Evolutionary conservation across 2,888 invertebrate species (phyloP).

Genomic region (Eurois occulta): DNA sequence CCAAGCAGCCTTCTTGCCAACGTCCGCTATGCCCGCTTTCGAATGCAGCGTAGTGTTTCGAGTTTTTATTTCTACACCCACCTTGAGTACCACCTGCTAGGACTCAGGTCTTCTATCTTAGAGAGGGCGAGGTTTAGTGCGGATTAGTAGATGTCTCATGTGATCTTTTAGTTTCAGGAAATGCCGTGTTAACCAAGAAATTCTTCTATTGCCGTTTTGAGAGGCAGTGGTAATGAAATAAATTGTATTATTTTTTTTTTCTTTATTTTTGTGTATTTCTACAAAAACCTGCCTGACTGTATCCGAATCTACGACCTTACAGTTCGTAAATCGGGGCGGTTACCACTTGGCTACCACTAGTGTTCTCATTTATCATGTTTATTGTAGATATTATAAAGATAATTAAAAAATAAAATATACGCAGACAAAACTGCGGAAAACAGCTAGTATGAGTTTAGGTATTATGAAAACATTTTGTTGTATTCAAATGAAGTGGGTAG

Average conservation of each 20-base stretch:
- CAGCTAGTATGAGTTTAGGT: neutral
- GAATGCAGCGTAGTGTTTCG: too few species aligned
- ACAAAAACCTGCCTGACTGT: neutral
- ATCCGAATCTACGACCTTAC: too few species aligned
- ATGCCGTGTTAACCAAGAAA: neutral
- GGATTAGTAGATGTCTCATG: neutral
- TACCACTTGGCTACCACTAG: neutral
- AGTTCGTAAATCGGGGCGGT: neutral
- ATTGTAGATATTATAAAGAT: neutral
- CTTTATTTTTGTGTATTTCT: neutral
- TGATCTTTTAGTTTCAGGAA: neutral
- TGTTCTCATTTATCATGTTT: neutral
- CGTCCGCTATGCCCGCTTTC: too few species aligned
- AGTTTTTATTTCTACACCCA: too few species aligned
- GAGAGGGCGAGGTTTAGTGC: neutral
- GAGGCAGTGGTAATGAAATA: neutral
- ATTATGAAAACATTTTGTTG: constrained; percentile 61
- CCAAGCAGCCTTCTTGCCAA: too few species aligned
- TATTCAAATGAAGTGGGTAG: constrained; percentile 74
- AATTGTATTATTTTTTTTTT: too few species aligned
- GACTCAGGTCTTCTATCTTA: neutral
- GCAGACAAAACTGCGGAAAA: neutral
- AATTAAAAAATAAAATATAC: neutral
- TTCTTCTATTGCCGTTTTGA: neutral
- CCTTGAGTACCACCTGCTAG: too few species aligned